Percentiles rank a stretch among this genome's conserved stretches.
phyloP scores from a whole-genome alignment of 2,797 vertebrate species.

The Yasuhikotakia modesta region DNA sequence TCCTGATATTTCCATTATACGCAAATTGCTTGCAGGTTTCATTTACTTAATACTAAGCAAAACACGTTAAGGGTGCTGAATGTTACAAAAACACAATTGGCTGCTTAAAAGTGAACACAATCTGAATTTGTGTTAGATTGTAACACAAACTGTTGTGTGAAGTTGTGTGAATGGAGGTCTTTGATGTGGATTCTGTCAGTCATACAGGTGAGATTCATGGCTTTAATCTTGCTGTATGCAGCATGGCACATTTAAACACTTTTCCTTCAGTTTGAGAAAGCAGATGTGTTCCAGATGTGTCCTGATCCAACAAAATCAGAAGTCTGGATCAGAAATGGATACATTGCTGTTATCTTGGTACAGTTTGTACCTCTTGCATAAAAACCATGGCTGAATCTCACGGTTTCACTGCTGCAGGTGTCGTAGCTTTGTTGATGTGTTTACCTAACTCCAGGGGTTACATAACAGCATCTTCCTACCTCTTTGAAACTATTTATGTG shows the following conservation, averaged over 20 bases:
- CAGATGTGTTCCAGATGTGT: conserved; percentile 50
- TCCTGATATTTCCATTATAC: conserved; percentile 52
- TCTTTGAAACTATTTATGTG: not conserved
- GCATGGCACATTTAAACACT: conserved; percentile 30
- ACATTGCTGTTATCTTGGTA: not conserved
- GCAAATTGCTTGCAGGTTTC: conserved; percentile 54
- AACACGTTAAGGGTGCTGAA: conserved; percentile 36
- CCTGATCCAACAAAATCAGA: conserved; percentile 30
- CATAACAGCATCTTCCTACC: not conserved
- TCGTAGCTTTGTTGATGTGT: not conserved
- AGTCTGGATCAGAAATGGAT: conserved; percentile 23
- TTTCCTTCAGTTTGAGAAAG: conserved; percentile 21
- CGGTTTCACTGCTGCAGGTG: not conserved
- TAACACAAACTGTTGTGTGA: too few species aligned
- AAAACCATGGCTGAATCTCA: not conserved
- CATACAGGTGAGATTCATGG: conserved; percentile 38
- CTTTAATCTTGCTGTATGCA: conserved; percentile 12
- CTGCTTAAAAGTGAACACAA: not conserved
- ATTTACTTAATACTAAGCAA: conserved; percentile 42
- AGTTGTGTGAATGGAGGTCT: not conserved
- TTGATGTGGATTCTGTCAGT: conserved; percentile 5
- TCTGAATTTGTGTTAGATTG: not conserved
- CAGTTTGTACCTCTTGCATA: not conserved
- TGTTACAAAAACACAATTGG: not conserved
- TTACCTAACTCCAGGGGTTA: not conserved